These are phyloP conservation scores for Pygoscelis antarcticus DNA, from an alignment of 2,113 vertebrate genomes.

Conservation along the genomic window DNA sequence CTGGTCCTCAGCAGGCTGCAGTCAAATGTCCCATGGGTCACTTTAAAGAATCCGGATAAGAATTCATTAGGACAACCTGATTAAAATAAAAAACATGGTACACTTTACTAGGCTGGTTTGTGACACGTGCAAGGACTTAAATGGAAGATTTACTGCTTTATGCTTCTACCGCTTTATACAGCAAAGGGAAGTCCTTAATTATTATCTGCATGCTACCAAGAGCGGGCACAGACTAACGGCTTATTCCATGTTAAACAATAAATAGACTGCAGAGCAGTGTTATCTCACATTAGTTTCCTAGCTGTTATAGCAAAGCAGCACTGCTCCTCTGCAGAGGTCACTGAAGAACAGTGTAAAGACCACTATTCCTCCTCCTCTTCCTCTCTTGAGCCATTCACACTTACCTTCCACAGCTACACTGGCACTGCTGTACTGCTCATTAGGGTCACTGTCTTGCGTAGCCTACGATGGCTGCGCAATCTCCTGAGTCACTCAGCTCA, in stretches of 20 bases:
- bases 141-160: background rate
- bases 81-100: background rate
- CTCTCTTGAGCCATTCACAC: background rate
- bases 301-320: background rate
- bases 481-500: conserved; percentile 56
- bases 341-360: background rate
- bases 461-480: conserved; percentile 40
- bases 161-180: background rate
- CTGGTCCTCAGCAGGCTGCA: background rate
- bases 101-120: background rate
- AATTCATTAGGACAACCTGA: background rate
- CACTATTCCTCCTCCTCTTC: background rate
- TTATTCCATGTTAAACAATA: background rate
- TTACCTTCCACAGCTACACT: conserved; percentile 66
- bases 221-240: background rate
- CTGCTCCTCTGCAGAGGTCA: background rate
- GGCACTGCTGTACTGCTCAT: conserved; percentile 64
- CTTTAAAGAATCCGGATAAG: background rate
- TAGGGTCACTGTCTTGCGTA: conserved; percentile 59
- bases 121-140: background rate
- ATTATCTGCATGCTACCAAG: background rate
- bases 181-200: background rate
- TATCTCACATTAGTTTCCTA: background rate
- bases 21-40: background rate
- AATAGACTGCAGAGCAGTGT: background rate